These are phyloP conservation scores for Heloderma charlesbogerti DNA, from an alignment of 2,113 vertebrate genomes.

Conservation along the genomic window DNA sequence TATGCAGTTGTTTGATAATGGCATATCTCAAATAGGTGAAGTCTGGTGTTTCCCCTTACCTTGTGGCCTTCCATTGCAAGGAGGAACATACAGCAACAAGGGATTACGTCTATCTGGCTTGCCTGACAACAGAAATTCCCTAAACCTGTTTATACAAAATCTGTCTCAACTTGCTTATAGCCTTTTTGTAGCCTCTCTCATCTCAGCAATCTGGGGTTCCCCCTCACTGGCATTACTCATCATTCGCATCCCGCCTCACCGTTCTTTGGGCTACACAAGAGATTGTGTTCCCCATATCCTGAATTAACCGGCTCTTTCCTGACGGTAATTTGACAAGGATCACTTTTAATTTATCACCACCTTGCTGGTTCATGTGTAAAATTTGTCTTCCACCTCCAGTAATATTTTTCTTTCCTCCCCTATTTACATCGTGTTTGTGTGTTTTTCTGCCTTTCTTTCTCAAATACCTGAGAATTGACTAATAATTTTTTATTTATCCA, in stretches of 20 bases:
- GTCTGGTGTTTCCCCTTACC: background rate
- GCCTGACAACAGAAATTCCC: conserved; percentile 42
- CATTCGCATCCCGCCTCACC: conserved; percentile 37
- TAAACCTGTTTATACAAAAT: conserved; percentile 10
- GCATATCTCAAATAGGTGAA: background rate
- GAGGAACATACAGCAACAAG: background rate
- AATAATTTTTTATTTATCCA: conserved; percentile 51
- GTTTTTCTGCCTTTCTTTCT: background rate
- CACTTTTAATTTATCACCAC: conserved; percentile 59
- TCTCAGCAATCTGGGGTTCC: conserved; percentile 55
- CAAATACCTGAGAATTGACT: conserved; percentile 56
- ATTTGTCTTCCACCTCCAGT: conserved; percentile 41
- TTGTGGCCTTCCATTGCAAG: conserved; percentile 21
- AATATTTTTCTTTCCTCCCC: conserved; percentile 26
- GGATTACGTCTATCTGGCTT: conserved; percentile 6
- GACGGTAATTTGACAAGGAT: conserved; percentile 62
- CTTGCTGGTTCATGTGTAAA: conserved; percentile 51
- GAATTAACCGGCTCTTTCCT: conserved; percentile 30
- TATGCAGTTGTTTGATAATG: background rate
- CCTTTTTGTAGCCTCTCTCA: conserved; percentile 46
- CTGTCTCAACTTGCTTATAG: conserved; percentile 56
- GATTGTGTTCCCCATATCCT: conserved; percentile 36
- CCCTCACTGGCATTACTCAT: conserved; percentile 59
- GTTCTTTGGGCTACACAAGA: conserved; percentile 38
- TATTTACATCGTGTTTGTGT: background rate